A percentile compares a stretch with the other conserved stretches of the same genome.
phyloP scores from a whole-genome alignment of 2,888 invertebrate species.

The Dolichomitus sp. region DNA sequence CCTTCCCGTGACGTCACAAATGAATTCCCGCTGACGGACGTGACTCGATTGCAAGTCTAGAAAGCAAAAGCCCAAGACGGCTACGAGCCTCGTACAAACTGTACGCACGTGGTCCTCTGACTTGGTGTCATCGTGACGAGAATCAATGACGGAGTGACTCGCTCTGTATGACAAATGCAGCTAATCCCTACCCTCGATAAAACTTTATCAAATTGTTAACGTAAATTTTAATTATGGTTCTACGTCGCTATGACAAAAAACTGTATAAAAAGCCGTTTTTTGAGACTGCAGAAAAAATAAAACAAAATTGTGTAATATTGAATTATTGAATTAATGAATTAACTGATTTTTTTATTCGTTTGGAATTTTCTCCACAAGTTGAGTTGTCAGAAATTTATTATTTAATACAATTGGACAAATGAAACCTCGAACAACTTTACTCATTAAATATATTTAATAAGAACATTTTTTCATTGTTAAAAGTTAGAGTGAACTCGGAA shows the following conservation, averaged over 20 bases:
- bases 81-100: not conserved
- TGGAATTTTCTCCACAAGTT: no score
- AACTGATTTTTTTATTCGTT: no score
- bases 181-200: not conserved
- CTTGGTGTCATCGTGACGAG: not conserved
- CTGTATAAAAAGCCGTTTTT: no score
- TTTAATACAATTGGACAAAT: no score
- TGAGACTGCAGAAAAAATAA: no score
- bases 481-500: no score
- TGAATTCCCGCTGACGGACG: conserved; percentile 45
- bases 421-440: no score
- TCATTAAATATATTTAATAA: no score
- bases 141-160: not conserved
- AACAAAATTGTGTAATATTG: no score
- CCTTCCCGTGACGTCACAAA: conserved; percentile 33
- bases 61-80: conserved; percentile 48
- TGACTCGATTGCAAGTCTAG: conserved; percentile 49
- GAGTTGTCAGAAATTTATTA: no score
- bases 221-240: not conserved
- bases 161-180: not conserved
- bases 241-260: not conserved
- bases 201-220: not conserved
- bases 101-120: not conserved
- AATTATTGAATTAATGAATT: no score
- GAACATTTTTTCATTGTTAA: no score